These are phyloP conservation scores for Alcedo atthis DNA, from an alignment of 2,797 vertebrate species.

Conservation along the genomic window DNA sequence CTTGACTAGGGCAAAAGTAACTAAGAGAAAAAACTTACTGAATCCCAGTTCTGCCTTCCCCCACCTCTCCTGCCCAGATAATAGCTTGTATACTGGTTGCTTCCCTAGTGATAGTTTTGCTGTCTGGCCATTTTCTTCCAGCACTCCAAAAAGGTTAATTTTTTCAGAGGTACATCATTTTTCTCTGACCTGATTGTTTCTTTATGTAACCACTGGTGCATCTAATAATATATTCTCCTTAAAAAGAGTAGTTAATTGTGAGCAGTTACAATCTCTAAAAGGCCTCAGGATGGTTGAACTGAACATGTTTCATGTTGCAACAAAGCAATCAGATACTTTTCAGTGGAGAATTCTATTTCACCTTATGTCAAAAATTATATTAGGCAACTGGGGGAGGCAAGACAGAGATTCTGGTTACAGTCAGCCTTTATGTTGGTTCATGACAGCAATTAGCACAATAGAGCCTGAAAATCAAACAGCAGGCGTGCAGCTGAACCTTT, in stretches of 20 bases:
- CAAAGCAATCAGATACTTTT: background rate
- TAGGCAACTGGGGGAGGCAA: background rate
- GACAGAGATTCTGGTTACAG: background rate
- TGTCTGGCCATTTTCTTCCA: background rate
- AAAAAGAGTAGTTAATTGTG: background rate
- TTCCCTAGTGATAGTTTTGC: background rate
- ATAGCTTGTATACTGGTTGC: background rate
- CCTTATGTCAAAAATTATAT: background rate
- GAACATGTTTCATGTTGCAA: background rate
- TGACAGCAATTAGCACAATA: background rate
- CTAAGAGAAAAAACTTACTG: background rate
- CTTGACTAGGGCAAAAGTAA: background rate
- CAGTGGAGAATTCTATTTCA: background rate
- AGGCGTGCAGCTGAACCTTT: background rate
- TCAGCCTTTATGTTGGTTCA: background rate
- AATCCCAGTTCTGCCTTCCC: background rate
- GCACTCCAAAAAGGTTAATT: background rate
- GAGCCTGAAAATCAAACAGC: background rate
- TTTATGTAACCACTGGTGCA: background rate
- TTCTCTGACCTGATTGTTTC: background rate
- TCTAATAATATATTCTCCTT: background rate
- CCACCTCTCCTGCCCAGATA: background rate
- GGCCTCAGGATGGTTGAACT: background rate
- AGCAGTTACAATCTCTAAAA: background rate
- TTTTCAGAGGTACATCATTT: background rate